These are phyloP conservation scores for Paraplagusia blochii DNA, from an alignment of 2,113 vertebrate genomes.

Conservation along the genomic window DNA sequence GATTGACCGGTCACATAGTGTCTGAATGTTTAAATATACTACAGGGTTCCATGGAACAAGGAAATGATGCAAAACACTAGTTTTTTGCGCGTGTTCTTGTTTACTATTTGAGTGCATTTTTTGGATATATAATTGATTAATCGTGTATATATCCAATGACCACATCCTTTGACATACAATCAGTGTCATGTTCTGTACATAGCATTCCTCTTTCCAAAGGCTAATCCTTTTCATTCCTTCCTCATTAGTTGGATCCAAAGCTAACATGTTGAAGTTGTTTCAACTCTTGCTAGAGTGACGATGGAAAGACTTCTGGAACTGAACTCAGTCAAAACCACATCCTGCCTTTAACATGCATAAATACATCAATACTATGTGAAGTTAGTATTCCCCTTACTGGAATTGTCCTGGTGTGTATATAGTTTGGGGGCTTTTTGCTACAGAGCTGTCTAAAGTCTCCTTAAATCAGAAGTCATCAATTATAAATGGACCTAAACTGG, in stretches of 20 bases:
- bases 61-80: too few species aligned
- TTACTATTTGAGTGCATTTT: conserved; percentile 5
- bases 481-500: neutral
- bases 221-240: conserved; percentile 46
- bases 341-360: conserved; percentile 56
- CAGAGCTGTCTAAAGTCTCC: conserved; percentile 1
- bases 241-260: conserved; percentile 50
- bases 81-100: conserved; percentile 1
- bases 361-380: conserved; percentile 33
- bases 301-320: conserved; percentile 54
- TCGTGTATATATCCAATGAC: conserved; percentile 54
- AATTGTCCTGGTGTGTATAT: conserved; percentile 29
- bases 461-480: neutral
- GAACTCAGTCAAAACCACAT: conserved; percentile 57
- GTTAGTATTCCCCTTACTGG: conserved; percentile 45
- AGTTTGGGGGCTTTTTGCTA: conserved; percentile 21
- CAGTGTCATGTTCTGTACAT: conserved; percentile 41
- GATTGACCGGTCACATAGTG: neutral
- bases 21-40: neutral
- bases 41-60: too few species aligned
- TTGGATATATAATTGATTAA: conserved; percentile 42
- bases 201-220: conserved; percentile 44
- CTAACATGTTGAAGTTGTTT: conserved; percentile 66
- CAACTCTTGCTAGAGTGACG: conserved; percentile 47
- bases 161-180: conserved; percentile 48